These are phyloP conservation scores for Mormyrus iriodes DNA, from an alignment of 2,113 vertebrate species.

Conservation along the genomic window DNA sequence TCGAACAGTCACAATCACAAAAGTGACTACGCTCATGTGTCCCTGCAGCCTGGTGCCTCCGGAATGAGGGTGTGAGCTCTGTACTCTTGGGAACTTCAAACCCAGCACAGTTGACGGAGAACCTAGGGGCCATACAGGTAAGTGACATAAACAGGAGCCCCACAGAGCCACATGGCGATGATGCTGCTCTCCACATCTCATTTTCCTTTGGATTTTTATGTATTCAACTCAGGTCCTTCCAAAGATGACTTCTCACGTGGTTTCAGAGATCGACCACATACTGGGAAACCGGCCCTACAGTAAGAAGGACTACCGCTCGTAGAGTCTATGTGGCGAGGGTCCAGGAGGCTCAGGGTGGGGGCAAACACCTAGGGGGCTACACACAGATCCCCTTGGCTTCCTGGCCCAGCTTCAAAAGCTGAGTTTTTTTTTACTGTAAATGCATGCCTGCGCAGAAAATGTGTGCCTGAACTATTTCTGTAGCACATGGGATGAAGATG, in stretches of 20 bases:
- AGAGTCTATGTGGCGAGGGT: constrained; percentile 47
- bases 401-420: neutral
- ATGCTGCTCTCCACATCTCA: neutral
- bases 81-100: constrained; percentile 92
- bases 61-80: constrained; percentile 94
- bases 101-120: constrained; percentile 91
- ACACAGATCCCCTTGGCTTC: neutral
- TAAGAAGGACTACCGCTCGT: constrained; percentile 95
- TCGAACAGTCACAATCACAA: neutral
- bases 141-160: constrained; percentile 1
- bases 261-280: constrained; percentile 91
- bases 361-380: constrained; percentile 50
- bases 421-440: constrained; percentile 37
- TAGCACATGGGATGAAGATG: constrained; percentile 33
- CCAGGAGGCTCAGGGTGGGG: constrained; percentile 41
- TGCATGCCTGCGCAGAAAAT: constrained; percentile 60
- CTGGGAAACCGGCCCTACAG: constrained; percentile 89
- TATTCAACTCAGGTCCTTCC: constrained; percentile 77
- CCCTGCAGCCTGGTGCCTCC: constrained; percentile 85
- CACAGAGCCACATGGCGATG: neutral
- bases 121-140: constrained; percentile 96
- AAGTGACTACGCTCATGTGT: neutral
- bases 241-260: constrained; percentile 93
- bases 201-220: neutral
- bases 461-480: constrained; percentile 53